Conservation (phyloP, 2,797 vertebrate species). For the Anguilla pacifica region DNA sequence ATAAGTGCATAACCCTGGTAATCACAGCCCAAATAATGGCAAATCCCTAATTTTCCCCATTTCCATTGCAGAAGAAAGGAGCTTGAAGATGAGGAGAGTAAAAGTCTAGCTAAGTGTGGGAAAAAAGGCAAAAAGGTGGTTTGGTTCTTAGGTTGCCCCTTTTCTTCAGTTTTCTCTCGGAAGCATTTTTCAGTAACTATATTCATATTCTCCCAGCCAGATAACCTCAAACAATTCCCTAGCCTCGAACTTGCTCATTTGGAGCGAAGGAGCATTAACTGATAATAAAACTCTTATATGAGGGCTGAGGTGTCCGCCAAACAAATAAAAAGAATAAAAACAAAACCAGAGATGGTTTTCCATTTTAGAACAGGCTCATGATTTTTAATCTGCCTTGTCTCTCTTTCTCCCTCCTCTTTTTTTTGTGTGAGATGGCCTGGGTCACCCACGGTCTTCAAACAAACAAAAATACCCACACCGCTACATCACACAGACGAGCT, state of each 20-base stretch:
- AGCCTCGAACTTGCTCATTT: neutral
- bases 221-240: neutral
- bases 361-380: slow-evolving; percentile 39
- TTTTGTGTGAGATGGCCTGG: neutral
- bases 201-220: neutral
- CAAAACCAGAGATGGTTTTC: neutral
- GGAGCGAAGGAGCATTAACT: neutral
- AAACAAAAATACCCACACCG: neutral
- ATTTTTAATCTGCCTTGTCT: slow-evolving; percentile 46
- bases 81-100: neutral
- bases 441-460: neutral
- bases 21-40: neutral
- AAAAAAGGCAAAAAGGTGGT: neutral
- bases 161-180: neutral
- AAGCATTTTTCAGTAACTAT: neutral
- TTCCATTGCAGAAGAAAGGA: neutral
- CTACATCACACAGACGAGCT: neutral
- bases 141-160: neutral
- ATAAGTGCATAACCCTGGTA: neutral
- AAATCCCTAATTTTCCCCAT: neutral
- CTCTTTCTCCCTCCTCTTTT: slow-evolving; percentile 19
- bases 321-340: neutral
- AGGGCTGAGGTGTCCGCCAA: neutral
- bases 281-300: neutral
- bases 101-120: neutral